phyloP scores from a whole-genome alignment of 2,888 invertebrate genomes.

The Busseola fusca region DNA sequence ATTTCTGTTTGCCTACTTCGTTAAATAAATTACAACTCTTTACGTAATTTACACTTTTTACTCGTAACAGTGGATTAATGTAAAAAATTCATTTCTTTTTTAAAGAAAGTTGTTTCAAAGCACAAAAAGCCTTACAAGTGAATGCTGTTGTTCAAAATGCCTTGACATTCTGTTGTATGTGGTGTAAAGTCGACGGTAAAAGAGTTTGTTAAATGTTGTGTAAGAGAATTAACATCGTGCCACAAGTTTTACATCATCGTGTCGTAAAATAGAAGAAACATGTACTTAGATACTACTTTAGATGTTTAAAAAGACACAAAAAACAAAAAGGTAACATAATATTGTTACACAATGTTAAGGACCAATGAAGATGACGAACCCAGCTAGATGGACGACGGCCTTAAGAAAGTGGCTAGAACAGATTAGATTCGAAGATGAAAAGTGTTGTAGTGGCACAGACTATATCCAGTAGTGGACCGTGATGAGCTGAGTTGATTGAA shows the following conservation, averaged over 20 bases:
- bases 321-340: neutral
- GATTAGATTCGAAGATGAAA: too few relatives aligned
- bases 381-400: too few relatives aligned
- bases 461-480: too few relatives aligned
- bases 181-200: slow-evolving; percentile 5
- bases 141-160: slow-evolving; percentile 34
- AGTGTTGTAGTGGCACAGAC: too few relatives aligned
- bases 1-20: neutral
- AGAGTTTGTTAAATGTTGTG: slow-evolving; percentile 4
- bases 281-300: neutral
- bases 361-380: neutral
- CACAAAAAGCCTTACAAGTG: slow-evolving; percentile 34
- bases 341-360: neutral
- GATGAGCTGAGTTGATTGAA: too few relatives aligned
- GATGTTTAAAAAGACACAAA: neutral
- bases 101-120: slow-evolving; percentile 25
- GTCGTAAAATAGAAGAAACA: neutral
- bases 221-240: neutral
- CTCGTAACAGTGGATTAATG: slow-evolving; percentile 8
- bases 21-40: slow-evolving; percentile 12
- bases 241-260: neutral
- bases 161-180: slow-evolving; percentile 21
- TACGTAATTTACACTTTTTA: slow-evolving; percentile 11
- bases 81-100: slow-evolving; percentile 17
- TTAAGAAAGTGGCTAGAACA: too few relatives aligned